These are phyloP conservation scores for Pantelozetes paolii DNA, from an alignment of 2,888 invertebrate genomes.

Conservation along the genomic window DNA sequence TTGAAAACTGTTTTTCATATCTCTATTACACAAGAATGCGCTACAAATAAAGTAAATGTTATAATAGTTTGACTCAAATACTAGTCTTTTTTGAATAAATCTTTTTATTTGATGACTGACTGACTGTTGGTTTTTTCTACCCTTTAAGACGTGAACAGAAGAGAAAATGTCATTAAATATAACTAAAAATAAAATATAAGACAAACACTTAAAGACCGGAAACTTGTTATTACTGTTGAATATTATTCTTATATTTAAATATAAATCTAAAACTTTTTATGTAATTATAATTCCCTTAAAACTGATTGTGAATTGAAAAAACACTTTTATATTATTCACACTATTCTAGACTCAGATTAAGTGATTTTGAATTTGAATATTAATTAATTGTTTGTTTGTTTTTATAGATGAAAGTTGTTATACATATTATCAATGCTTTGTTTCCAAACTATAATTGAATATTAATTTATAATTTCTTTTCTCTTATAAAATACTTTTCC, in stretches of 20 bases:
- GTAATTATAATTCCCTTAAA: too few relatives aligned
- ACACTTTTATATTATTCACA: too few relatives aligned
- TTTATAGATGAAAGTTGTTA: too few relatives aligned
- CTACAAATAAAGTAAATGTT: background rate
- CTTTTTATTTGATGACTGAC: background rate
- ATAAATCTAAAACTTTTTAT: too few relatives aligned
- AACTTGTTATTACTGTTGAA: constrained; percentile 11
- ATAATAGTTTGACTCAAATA: background rate
- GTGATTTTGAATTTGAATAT: too few relatives aligned
- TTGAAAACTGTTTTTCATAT: background rate
- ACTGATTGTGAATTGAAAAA: too few relatives aligned
- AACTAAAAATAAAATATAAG: background rate
- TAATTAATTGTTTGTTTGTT: too few relatives aligned
- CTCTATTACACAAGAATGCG: background rate
- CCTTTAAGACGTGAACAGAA: background rate
- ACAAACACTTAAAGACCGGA: constrained; percentile 13
- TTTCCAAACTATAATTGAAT: too few relatives aligned
- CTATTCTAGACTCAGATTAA: too few relatives aligned
- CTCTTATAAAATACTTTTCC: background rate
- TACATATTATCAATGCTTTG: too few relatives aligned
- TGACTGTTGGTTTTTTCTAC: background rate
- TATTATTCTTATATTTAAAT: background rate
- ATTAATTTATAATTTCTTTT: background rate
- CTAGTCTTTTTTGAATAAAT: background rate
- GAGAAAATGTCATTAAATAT: background rate